Conservation (phyloP, 2,888 invertebrate species). For the Pristionchus mayeri region DNA sequence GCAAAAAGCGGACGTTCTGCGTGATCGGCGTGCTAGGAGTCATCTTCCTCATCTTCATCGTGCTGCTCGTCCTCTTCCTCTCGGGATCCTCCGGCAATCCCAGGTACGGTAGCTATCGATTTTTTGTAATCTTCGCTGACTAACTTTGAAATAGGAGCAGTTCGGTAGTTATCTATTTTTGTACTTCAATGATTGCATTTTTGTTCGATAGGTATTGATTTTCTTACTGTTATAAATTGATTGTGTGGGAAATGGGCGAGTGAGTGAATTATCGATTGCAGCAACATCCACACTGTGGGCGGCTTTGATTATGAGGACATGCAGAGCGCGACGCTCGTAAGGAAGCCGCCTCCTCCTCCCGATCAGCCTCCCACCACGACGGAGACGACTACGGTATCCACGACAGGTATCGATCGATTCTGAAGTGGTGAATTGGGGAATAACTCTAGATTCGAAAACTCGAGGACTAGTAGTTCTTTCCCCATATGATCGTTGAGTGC, state of each 20-base stretch:
- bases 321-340: not conserved
- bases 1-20: conserved; percentile 28
- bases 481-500: not conserved
- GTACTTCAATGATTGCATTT: not conserved
- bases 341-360: not conserved
- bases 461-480: not conserved
- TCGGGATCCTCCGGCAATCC: not conserved
- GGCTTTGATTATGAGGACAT: conserved; percentile 2
- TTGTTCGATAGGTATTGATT: too few species aligned
- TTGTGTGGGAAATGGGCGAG: too few species aligned
- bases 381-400: not conserved
- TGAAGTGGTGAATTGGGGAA: not conserved
- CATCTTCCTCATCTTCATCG: not conserved
- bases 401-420: conserved; percentile 25
- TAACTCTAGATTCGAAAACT: too few species aligned
- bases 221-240: too few species aligned
- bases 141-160: not conserved
- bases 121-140: too few species aligned
- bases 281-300: not conserved
- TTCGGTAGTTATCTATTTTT: not conserved
- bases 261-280: not conserved
- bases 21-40: not conserved
- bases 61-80: not conserved
- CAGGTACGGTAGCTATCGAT: not conserved
- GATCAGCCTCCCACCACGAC: conserved; percentile 22